A percentile compares a stretch with the other conserved stretches of the same genome.
Conservation (phyloP, 2,797 vertebrate species). For the Perdix hodgsoniae region DNA sequence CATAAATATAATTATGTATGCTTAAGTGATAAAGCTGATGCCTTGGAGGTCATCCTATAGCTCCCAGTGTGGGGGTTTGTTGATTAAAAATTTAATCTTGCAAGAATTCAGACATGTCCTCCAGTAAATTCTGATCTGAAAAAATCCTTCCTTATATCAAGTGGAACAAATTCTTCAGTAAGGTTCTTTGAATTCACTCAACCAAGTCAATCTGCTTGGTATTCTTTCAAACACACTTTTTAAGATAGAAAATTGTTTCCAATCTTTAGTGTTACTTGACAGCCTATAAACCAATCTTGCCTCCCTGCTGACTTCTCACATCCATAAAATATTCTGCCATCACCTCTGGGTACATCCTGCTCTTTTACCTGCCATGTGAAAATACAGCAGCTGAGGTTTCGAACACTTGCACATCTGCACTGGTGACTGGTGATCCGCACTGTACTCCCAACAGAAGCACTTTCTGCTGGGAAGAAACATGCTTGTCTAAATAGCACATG, state of each 20-base stretch:
- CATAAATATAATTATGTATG: background rate
- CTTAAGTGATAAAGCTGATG: background rate
- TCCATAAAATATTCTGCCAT: background rate
- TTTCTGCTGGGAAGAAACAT: background rate
- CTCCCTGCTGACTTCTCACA: background rate
- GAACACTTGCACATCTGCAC: background rate
- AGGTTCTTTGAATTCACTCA: background rate
- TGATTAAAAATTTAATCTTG: background rate
- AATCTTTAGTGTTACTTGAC: background rate
- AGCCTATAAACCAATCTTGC: background rate
- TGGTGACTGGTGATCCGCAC: too few relatives aligned
- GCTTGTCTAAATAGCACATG: background rate
- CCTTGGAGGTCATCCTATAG: background rate
- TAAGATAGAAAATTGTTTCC: background rate
- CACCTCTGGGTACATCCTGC: background rate
- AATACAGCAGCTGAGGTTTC: background rate
- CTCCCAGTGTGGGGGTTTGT: background rate
- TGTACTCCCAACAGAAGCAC: background rate
- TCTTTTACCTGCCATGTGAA: background rate
- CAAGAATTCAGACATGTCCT: background rate
- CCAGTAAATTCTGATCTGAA: background rate
- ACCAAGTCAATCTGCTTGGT: background rate
- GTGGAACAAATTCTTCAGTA: background rate
- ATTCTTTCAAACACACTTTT: background rate
- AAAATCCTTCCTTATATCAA: constrained; percentile 13